Evolutionary conservation across 1,140 invertebrate genomes (phyloP), one percentile per base, ranked within the genome.

Genomic region (Pogonomyrmex californicus): DNA sequence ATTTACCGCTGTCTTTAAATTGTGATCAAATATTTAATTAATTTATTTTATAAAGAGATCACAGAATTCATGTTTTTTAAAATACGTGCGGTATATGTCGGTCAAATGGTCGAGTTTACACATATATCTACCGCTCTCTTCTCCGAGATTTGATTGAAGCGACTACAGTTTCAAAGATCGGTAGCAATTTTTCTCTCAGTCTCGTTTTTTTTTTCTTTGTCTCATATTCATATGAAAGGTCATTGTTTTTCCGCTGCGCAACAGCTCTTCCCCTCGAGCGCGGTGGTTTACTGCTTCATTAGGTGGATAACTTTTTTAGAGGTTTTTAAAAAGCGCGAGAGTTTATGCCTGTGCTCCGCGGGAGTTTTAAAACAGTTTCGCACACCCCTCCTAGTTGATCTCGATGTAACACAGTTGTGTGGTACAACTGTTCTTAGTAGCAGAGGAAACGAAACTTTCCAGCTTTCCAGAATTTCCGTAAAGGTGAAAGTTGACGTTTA

Each of bases 341-440:
- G 89, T 94, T 93, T 93, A 92, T 87, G 90, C 87, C 54, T 62
- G 76, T 82, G 88, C 87, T 93, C 89, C 88, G 88, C 78, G 86
- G 62, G 92, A 93, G 90, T 93, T 94, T 93, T 94, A 93, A 93
- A 94, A 93, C 91, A 92, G 90, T 92, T 93, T 91, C 85, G 49
- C 83, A 54, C 14, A 44, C 17, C 82, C 54, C 63, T 56, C 36
- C 63, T 82, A 58, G 65, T 65, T 68, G 71, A 81, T 88, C 68
- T 81, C 76, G 73, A 23, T 75, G 51, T 89, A 60, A 60, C 87
- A 75, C 73, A 66, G 78, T 85, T 63, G 85, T 76, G 87, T 49
- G 86, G 44, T 79, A 86, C 81, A 71, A 83, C 54, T 87, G 71
- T 81, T 82, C 63, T 70, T 75, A 68, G 73, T 49, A 86, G 86